Conservation (phyloP, 2,113 vertebrate genomes). For the Ochotona curzoniae region DNA sequence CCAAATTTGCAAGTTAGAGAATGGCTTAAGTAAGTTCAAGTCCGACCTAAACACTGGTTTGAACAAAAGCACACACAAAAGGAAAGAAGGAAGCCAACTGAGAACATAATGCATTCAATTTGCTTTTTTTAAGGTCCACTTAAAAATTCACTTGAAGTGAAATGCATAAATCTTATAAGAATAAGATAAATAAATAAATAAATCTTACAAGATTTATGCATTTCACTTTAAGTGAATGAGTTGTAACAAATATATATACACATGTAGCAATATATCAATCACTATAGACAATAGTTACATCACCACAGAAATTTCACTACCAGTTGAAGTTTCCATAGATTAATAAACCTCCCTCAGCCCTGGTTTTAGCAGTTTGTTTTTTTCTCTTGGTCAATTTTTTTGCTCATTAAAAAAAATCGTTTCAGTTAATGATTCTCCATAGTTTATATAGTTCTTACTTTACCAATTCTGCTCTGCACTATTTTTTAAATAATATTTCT, state of each 20-base stretch:
- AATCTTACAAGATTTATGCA: too few species aligned
- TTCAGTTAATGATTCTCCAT: neutral
- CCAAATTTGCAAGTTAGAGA: neutral
- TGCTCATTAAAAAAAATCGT: neutral
- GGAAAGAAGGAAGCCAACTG: neutral
- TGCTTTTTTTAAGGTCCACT: neutral
- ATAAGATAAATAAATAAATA: too few species aligned
- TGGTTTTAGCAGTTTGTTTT: slow-evolving; percentile 7
- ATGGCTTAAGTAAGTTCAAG: neutral
- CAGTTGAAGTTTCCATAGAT: neutral
- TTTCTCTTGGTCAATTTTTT: slow-evolving; percentile 11
- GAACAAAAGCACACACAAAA: neutral
- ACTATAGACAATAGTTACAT: neutral
- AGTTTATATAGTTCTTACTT: neutral
- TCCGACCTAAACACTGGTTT: slow-evolving; percentile 35
- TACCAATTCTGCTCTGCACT: neutral
- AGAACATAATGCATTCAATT: neutral
- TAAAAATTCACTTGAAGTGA: slow-evolving; percentile 20
- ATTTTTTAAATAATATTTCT: neutral
- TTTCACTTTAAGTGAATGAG: neutral
- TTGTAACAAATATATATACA: neutral
- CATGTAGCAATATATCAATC: neutral
- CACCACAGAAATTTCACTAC: neutral
- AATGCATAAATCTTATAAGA: neutral
- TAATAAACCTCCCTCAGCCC: neutral